Conservation (phyloP, 2,888 invertebrate species). For the Trimorus sp. region DNA sequence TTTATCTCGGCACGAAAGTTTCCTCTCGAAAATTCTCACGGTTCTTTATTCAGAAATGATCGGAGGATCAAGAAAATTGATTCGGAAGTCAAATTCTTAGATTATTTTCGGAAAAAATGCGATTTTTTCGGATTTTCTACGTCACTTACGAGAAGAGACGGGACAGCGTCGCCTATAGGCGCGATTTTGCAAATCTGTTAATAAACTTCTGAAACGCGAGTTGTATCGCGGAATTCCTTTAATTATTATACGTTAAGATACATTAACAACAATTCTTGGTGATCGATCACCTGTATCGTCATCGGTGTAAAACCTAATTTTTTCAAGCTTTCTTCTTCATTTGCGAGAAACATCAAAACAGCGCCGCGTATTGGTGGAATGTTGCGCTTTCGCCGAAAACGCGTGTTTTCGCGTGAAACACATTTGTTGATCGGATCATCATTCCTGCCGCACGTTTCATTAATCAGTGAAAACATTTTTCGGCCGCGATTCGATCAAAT, state of each 20-base stretch:
- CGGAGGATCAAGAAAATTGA: too few relatives aligned
- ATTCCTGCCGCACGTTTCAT: slow-evolving; percentile 25
- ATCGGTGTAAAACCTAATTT: too few relatives aligned
- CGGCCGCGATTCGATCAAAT: slow-evolving; percentile 41
- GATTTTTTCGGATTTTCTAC: too few relatives aligned
- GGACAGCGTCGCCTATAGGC: slow-evolving; percentile 27
- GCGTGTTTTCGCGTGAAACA: slow-evolving; percentile 33
- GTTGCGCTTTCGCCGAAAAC: slow-evolving; percentile 15
- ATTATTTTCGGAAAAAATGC: too few relatives aligned
- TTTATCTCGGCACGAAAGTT: neutral
- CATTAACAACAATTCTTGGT: too few relatives aligned
- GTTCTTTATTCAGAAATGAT: too few relatives aligned
- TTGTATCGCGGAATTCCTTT: too few relatives aligned
- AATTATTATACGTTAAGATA: too few relatives aligned
- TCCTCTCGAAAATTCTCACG: too few relatives aligned
- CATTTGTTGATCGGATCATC: slow-evolving; percentile 27
- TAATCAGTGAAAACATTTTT: slow-evolving; percentile 44
- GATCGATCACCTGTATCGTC: too few relatives aligned
- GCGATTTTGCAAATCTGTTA: slow-evolving; percentile 34
- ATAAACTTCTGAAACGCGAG: too few relatives aligned
- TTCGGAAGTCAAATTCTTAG: too few relatives aligned
- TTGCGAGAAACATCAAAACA: slow-evolving; percentile 31
- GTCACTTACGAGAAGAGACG: slow-evolving; percentile 22
- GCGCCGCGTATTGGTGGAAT: slow-evolving; percentile 21
- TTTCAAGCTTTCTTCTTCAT: neutral